Base-by-base conservation (phyloP, 2,113 vertebrate genomes). In the Callipepla squamata region DNA sequence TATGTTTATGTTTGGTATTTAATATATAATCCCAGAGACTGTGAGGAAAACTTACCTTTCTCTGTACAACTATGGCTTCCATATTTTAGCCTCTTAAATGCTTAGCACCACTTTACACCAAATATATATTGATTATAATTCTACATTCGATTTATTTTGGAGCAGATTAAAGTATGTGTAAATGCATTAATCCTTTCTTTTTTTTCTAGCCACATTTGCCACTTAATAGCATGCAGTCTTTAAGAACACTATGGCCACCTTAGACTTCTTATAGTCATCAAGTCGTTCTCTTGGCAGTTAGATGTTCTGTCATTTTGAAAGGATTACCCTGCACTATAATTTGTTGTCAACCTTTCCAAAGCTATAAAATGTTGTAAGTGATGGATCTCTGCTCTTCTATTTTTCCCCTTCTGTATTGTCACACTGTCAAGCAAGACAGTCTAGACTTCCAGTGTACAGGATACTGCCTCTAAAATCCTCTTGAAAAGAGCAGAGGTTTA, bases 271-370 rank as follows among this genome's bases (percentile, higher is more conserved):
- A 59, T 66, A 80, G 62, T 87, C 65, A 59, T 65, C 21, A 45
- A 83, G 28, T 40, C 40, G 32, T 91, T 72, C 73, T 59, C 87
- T 80, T 73, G 40, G 2, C 57, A 72, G 23, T 68, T 55, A 94
- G 50, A 85, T 0, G 2, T 82, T 80, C 85, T 89, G 79, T 88
- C 85, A 84, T 90, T 91, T 87, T 91, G 44, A 84, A 95, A 92
- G 73, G 58, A 88, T 91, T 92, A 80, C n/a, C 15, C 25, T 92
- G 36, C 51, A 73, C 94, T 95, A 80, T 80, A 88, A 83, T 93
- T 94, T 70, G 84, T 45, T 80, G 89, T 85, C 87, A 88, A 34
- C 13, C 68, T 62, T 70, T 72, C 42, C 36, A 91, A 65, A 95
- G 32, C 32, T 65, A 68, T 87, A 87, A 93, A 92, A 91, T 36